phyloP scores from a whole-genome alignment of 2,888 invertebrate genomes.

The Hypomecis punctinalis region DNA sequence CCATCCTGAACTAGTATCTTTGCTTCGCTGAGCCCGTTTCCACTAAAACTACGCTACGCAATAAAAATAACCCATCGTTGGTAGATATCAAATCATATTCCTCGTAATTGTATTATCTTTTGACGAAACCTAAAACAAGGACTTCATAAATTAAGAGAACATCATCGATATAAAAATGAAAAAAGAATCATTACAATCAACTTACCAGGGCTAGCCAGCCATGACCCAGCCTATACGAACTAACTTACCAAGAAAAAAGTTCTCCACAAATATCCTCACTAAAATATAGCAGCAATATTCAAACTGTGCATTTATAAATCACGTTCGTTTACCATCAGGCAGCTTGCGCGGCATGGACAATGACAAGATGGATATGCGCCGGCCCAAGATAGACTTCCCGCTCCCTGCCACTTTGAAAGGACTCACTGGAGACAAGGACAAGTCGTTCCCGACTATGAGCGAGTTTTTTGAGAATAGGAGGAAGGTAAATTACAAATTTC shows the following conservation, averaged over 20 bases:
- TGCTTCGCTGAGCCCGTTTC: too few species aligned
- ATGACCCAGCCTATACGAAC: too few species aligned
- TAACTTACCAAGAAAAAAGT: too few species aligned
- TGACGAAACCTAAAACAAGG: too few species aligned
- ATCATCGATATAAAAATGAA: neutral
- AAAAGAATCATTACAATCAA: neutral
- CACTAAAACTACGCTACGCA: too few species aligned
- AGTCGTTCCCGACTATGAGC: slow-evolving; percentile 78
- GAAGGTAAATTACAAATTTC: slow-evolving; percentile 61
- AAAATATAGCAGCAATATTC: neutral
- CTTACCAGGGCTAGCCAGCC: too few species aligned
- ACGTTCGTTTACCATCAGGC: slow-evolving; percentile 52
- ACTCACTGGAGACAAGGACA: slow-evolving; percentile 63
- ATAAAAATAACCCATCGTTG: too few species aligned
- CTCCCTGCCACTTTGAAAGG: slow-evolving; percentile 69
- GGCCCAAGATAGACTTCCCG: slow-evolving; percentile 75
- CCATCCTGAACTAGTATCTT: too few species aligned
- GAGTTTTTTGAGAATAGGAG: slow-evolving; percentile 77
- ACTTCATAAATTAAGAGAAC: neutral
- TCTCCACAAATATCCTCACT: neutral
- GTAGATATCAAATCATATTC: too few species aligned
- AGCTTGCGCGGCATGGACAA: slow-evolving; percentile 65
- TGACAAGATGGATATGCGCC: slow-evolving; percentile 71
- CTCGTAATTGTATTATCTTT: too few species aligned
- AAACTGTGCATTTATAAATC: neutral